These are phyloP conservation scores for Pleuronectes platessa DNA, from an alignment of 2,113 vertebrate species.

Conservation along the genomic window DNA sequence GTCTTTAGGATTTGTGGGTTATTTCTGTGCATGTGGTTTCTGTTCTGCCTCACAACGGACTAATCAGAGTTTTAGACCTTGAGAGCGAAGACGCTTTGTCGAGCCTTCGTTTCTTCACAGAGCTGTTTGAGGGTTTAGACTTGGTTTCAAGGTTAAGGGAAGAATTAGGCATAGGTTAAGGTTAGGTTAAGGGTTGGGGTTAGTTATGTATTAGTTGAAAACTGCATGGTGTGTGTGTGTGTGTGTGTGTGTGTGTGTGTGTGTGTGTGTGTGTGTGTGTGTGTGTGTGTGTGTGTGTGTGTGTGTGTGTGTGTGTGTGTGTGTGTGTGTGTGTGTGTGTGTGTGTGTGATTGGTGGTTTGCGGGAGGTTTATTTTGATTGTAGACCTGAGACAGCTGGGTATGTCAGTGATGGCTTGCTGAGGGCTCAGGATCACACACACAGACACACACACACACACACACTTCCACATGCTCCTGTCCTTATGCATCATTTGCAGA, in stretches of 20 bases:
- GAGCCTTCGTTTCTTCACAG: not conserved
- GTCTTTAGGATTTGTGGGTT: not conserved
- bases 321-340: constrained; percentile 21
- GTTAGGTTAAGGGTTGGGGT: constrained; percentile 26
- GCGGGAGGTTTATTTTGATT: constrained; percentile 52
- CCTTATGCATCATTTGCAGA: constrained; percentile 12
- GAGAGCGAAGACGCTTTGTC: not conserved
- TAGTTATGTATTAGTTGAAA: constrained; percentile 9
- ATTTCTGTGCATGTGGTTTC: not conserved
- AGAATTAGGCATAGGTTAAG: constrained; percentile 13
- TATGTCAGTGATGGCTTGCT: constrained; percentile 15
- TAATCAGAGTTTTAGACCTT: constrained; percentile 7
- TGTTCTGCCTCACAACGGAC: not conserved
- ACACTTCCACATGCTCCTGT: not conserved
- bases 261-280: constrained; percentile 27
- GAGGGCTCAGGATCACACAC: constrained; percentile 8
- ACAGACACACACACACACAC: not conserved
- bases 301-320: constrained; percentile 17
- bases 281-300: constrained; percentile 21
- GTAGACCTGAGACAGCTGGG: constrained; percentile 48
- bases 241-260: constrained; percentile 19
- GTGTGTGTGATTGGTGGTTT: constrained; percentile 38
- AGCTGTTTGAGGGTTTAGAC: not conserved
- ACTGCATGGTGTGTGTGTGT: constrained; percentile 16
- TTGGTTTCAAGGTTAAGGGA: constrained; percentile 16